These are phyloP conservation scores for Dasyornis broadbenti DNA, from an alignment of 2,113 vertebrate genomes.

Conservation along the genomic window DNA sequence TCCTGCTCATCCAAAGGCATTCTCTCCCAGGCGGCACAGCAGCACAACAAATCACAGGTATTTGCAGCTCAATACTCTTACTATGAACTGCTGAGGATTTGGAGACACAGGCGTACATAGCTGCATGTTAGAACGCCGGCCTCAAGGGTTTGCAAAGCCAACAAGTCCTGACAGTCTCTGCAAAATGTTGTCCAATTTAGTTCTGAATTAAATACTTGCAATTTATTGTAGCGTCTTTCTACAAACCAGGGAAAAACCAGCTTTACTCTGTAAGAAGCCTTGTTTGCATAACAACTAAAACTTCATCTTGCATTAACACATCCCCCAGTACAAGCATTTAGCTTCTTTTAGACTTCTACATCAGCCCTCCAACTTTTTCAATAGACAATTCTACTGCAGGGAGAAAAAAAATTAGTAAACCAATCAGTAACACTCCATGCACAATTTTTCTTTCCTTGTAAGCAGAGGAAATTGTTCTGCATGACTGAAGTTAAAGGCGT, in stretches of 20 bases:
- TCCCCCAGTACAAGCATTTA: not conserved
- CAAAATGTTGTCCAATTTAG: constrained; percentile 36
- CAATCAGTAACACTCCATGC: not conserved
- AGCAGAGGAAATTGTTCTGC: constrained; percentile 20
- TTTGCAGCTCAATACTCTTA: constrained; percentile 25
- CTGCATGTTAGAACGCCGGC: not conserved
- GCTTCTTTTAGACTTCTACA: not conserved
- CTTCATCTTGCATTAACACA: not conserved
- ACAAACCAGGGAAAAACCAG: not conserved
- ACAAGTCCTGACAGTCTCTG: constrained; percentile 47
- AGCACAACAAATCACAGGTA: constrained; percentile 12
- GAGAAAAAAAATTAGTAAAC: not conserved
- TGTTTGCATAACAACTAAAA: not conserved
- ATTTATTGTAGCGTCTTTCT: constrained; percentile 9
- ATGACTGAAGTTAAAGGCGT: not conserved
- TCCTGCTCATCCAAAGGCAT: constrained; percentile 20
- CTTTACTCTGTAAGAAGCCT: not conserved
- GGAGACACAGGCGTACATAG: not conserved
- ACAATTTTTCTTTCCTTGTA: constrained; percentile 14
- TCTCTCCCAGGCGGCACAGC: not conserved
- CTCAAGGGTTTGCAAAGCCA: constrained; percentile 36
- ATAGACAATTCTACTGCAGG: not conserved
- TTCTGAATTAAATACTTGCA: constrained; percentile 22
- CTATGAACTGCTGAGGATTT: constrained; percentile 27
- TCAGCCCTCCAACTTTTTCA: not conserved